phyloP scores from a whole-genome alignment of 2,113 vertebrate genomes.

The Fukomys damarensis region DNA sequence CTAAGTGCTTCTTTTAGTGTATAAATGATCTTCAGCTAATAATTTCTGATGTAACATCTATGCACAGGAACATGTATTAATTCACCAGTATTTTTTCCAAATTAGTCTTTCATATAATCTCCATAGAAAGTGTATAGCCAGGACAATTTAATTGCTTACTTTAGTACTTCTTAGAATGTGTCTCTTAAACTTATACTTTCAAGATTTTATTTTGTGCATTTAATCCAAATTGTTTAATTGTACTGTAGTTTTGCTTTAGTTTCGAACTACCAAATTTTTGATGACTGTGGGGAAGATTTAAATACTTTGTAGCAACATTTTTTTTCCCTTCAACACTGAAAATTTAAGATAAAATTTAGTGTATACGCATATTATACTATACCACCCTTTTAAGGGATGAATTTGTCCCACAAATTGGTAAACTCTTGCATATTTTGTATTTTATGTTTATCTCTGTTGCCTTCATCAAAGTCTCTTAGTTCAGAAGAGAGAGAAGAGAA shows the following conservation, averaged over 20 bases:
- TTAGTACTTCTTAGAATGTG: conserved; percentile 46
- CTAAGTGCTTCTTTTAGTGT: background rate
- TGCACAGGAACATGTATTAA: background rate
- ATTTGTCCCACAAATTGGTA: conserved; percentile 48
- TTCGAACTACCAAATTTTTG: background rate
- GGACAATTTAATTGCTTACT: background rate
- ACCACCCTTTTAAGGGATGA: conserved; percentile 26
- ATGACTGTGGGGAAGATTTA: background rate
- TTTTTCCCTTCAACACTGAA: background rate
- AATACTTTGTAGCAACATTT: background rate
- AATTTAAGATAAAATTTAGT: conserved; percentile 33
- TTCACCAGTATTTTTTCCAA: conserved; percentile 24
- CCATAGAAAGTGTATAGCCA: background rate
- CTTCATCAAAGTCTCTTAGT: conserved; percentile 62
- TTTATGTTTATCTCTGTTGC: conserved; percentile 39
- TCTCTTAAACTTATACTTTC: conserved; percentile 41
- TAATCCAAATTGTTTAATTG: conserved; percentile 39
- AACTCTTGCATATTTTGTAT: conserved; percentile 56
- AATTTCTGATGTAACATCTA: background rate
- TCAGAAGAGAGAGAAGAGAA: conserved; percentile 10
- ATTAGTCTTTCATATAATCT: conserved; percentile 31
- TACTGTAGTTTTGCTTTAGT: conserved; percentile 37
- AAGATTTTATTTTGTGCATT: conserved; percentile 19
- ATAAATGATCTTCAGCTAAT: background rate
- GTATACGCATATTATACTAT: conserved; percentile 6